These are phyloP conservation scores for Orestias chungarensis DNA, from an alignment of 2,797 vertebrate species.

Conservation along the genomic window DNA sequence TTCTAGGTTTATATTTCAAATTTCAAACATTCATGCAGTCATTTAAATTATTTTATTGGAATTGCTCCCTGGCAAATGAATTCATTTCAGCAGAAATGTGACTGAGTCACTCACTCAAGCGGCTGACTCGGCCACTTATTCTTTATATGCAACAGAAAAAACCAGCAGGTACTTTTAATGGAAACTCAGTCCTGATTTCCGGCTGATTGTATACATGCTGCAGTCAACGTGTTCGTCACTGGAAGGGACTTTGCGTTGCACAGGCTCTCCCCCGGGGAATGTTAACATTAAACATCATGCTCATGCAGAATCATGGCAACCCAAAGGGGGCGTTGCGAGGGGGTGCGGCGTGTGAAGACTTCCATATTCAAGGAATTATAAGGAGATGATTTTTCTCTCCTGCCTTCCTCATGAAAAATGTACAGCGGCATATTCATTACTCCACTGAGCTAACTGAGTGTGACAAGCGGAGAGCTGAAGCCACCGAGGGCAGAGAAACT, in stretches of 20 bases:
- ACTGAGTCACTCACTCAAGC: slow-evolving; percentile 29
- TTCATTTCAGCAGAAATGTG: slow-evolving; percentile 51
- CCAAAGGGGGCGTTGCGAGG: slow-evolving; percentile 40
- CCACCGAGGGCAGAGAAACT: slow-evolving; percentile 65
- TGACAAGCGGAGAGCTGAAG: slow-evolving; percentile 76
- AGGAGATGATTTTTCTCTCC: slow-evolving; percentile 69
- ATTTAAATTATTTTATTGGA: slow-evolving; percentile 38
- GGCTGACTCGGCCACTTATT: slow-evolving; percentile 6
- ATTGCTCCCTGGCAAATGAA: slow-evolving; percentile 35
- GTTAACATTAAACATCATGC: slow-evolving; percentile 68
- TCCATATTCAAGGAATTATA: slow-evolving; percentile 74
- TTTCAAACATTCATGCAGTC: background rate
- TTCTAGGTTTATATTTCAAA: background rate
- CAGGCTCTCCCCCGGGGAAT: slow-evolving; percentile 60
- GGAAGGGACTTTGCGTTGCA: slow-evolving; percentile 68
- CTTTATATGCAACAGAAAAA: background rate
- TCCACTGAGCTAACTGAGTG: slow-evolving; percentile 76
- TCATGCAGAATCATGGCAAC: slow-evolving; percentile 63
- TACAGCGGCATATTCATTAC: slow-evolving; percentile 79
- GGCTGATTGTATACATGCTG: slow-evolving; percentile 56
- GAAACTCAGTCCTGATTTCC: slow-evolving; percentile 44
- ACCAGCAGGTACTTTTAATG: slow-evolving; percentile 16
- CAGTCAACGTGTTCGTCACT: slow-evolving; percentile 60
- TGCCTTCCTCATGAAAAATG: slow-evolving; percentile 78
- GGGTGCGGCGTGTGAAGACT: slow-evolving; percentile 63